Conservation (phyloP, 2,888 invertebrate species). For the Drosophila flavopinicola region DNA sequence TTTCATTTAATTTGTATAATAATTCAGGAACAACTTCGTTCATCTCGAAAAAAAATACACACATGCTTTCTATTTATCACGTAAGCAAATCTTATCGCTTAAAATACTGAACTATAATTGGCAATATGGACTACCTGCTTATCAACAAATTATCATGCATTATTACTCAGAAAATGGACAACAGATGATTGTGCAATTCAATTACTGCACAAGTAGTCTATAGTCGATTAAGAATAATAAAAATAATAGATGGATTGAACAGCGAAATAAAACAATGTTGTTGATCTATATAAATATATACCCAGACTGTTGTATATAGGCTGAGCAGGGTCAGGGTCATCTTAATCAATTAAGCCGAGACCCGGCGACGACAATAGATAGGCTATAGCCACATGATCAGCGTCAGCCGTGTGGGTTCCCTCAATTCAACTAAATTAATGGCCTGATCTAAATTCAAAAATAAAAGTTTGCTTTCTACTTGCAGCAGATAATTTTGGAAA, state of each 20-base stretch:
- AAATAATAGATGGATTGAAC: slow-evolving; percentile 1
- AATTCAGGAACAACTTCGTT: no score
- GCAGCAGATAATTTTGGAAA: slow-evolving; percentile 42
- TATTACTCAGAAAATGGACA: not conserved
- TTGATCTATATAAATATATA: not conserved
- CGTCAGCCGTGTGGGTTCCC: slow-evolving; percentile 22
- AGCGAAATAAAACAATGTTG: not conserved
- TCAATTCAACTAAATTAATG: slow-evolving; percentile 24
- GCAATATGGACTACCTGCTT: slow-evolving; percentile 20
- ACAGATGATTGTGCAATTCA: slow-evolving; percentile 12
- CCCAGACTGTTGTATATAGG: not conserved
- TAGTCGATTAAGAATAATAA: not conserved
- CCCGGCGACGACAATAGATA: not conserved
- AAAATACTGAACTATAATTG: slow-evolving; percentile 17
- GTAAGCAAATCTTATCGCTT: slow-evolving; percentile 33
- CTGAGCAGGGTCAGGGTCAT: slow-evolving; percentile 51
- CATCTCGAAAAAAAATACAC: not conserved
- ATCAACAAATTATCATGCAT: slow-evolving; percentile 20
- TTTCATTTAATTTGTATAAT: no score
- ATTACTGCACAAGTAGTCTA: not conserved
- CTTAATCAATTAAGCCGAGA: slow-evolving; percentile 46
- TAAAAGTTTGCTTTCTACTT: slow-evolving; percentile 22
- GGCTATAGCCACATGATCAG: slow-evolving; percentile 18
- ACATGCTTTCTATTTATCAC: slow-evolving; percentile 5
- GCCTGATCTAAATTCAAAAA: slow-evolving; percentile 41